A percentile compares a stretch with the other conserved stretches of the same genome.
Conservation (phyloP, 2,797 vertebrate species). For the Cirrhinus molitorella region DNA sequence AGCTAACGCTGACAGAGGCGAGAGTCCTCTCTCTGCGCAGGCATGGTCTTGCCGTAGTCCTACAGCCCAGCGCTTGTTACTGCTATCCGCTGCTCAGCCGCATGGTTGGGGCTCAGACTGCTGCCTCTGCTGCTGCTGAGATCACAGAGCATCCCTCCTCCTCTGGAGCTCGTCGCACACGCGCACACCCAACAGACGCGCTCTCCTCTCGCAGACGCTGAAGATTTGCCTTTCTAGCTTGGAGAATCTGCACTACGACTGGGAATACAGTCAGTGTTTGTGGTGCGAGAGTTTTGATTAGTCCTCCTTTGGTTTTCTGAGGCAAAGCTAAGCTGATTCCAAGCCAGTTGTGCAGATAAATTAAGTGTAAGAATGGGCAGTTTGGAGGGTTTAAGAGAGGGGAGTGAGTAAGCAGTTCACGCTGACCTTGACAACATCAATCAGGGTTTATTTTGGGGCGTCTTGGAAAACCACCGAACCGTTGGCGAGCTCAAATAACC, state of each 20-base stretch:
- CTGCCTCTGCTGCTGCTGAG: constrained; percentile 55
- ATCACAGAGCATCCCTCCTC: constrained; percentile 59
- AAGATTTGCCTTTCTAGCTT: background rate
- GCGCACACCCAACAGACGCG: constrained; percentile 27
- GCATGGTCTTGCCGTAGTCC: constrained; percentile 73
- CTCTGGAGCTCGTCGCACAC: constrained; percentile 51
- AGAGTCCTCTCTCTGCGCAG: background rate
- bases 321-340: background rate
- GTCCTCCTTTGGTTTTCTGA: background rate
- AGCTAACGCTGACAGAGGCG: constrained; percentile 84
- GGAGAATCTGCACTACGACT: background rate
- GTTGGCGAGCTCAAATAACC: background rate
- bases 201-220: constrained; percentile 9
- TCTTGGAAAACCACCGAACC: constrained; percentile 4
- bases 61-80: constrained; percentile 59
- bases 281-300: background rate
- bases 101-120: constrained; percentile 50
- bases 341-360: constrained; percentile 36
- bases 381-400: constrained; percentile 22
- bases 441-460: constrained; percentile 21
- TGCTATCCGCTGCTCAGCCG: constrained; percentile 59
- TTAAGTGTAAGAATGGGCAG: constrained; percentile 33
- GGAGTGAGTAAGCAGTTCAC: constrained; percentile 12
- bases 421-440: constrained; percentile 32
- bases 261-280: background rate